Percentiles rank a stretch among this genome's conserved stretches.
These are phyloP conservation scores for Salvelinus fontinalis DNA, from an alignment of 2,113 vertebrate species.

Conservation along the genomic window DNA sequence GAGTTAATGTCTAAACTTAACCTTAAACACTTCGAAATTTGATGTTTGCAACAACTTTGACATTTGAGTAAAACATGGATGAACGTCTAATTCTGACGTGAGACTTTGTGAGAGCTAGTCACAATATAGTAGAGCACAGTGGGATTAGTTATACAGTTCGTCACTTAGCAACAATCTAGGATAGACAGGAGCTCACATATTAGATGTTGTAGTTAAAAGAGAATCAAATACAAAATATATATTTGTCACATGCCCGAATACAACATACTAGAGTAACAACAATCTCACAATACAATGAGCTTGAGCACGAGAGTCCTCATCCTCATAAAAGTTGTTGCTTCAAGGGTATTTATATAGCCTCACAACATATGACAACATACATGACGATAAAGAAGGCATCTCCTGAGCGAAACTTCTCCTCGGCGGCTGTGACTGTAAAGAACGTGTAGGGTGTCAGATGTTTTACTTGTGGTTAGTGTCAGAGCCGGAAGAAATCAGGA, in stretches of 20 bases:
- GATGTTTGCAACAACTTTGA: too few species aligned
- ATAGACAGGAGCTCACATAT: not conserved
- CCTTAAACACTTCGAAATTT: not conserved
- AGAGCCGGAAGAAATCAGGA: slow-evolving; percentile 11
- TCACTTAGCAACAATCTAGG: not conserved
- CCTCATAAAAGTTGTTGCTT: too few species aligned
- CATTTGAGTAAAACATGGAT: too few species aligned
- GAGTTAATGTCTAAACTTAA: too few species aligned
- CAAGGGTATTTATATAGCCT: too few species aligned
- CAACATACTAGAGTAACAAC: too few species aligned
- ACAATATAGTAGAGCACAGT: too few species aligned
- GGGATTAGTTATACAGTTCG: not conserved
- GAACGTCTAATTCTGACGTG: too few species aligned
- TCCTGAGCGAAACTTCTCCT: not conserved
- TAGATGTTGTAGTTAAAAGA: not conserved
- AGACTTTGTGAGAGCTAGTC: too few species aligned
- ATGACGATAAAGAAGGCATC: not conserved
- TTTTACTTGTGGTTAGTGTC: slow-evolving; percentile 59
- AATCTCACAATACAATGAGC: not conserved
- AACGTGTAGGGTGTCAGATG: not conserved
- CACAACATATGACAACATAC: not conserved
- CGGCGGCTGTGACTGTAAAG: not conserved
- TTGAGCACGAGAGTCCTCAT: too few species aligned
- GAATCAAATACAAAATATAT: not conserved
- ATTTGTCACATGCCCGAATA: too few species aligned